Conservation (phyloP, 2,797 vertebrate species). For the Sebastes hubbsi region DNA sequence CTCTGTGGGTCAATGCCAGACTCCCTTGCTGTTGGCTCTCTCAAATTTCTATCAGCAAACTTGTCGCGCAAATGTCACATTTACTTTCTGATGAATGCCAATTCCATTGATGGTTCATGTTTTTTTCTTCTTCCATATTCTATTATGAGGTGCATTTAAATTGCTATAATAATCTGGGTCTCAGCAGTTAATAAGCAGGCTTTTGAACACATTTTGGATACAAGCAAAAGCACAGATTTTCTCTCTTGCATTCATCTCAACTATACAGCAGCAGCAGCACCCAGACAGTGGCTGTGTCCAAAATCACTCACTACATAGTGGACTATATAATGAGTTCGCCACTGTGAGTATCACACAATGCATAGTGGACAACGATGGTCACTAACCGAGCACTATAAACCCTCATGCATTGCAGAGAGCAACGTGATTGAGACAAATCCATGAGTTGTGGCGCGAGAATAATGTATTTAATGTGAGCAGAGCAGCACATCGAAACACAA, state of each 20-base stretch:
- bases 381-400: too few species aligned
- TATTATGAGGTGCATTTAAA: neutral
- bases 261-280: slow-evolving; percentile 36
- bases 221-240: slow-evolving; percentile 16
- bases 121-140: neutral
- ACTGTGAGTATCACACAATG: too few species aligned
- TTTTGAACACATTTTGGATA: neutral
- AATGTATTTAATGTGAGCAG: too few species aligned
- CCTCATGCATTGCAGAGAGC: too few species aligned
- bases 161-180: neutral
- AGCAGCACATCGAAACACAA: too few species aligned
- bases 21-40: neutral
- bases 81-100: slow-evolving; percentile 27
- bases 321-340: too few species aligned
- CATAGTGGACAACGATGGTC: too few species aligned
- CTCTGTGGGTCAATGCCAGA: slow-evolving; percentile 19
- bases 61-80: slow-evolving; percentile 34
- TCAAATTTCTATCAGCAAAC: slow-evolving; percentile 21
- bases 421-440: too few species aligned
- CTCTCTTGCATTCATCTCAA: slow-evolving; percentile 14
- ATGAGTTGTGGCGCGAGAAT: too few species aligned
- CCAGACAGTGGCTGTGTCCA: slow-evolving; percentile 39
- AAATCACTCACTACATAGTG: too few species aligned
- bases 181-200: neutral
- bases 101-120: neutral